Percentiles rank a stretch among this genome's conserved stretches.
These are phyloP conservation scores for Chrysaora quinquecirrha DNA, from an alignment of 30 jellyfish, hydroid and myxozoan species.

Conservation along the genomic window DNA sequence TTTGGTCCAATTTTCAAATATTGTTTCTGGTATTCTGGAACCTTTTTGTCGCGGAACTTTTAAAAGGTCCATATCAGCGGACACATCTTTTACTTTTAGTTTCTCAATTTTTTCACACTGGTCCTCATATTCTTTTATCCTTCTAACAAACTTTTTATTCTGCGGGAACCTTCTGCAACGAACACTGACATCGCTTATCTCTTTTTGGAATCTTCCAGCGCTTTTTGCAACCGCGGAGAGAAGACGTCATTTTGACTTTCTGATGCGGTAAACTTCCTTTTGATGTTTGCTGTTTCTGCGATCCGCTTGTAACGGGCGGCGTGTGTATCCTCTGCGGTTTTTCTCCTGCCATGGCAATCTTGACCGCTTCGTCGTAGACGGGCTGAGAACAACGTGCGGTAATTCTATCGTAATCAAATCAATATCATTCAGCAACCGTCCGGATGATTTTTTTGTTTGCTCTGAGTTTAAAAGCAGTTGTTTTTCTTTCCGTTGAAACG, in stretches of 20 bases:
- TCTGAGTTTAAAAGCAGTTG: constrained; percentile 19
- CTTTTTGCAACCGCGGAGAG: constrained; percentile 49
- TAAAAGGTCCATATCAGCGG: neutral
- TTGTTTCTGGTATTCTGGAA: neutral
- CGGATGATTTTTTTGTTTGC: constrained; percentile 28
- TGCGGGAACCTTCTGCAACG: constrained; percentile 22
- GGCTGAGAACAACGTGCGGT: constrained; percentile 40
- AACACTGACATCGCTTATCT: constrained; percentile 13
- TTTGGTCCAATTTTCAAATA: constrained; percentile 1
- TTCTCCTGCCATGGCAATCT: constrained; percentile 50
- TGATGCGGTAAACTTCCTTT: neutral
- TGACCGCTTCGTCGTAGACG: constrained; percentile 41
- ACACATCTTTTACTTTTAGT: neutral
- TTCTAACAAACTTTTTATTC: neutral
- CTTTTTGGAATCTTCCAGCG: constrained; percentile 53
- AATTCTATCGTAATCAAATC: constrained; percentile 9
- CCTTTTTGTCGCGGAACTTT: neutral
- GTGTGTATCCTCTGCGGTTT: no score
- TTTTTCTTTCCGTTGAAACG: constrained; percentile 32
- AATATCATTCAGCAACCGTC: constrained; percentile 10
- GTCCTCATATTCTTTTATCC: neutral
- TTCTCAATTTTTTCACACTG: neutral
- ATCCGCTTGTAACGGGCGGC: neutral
- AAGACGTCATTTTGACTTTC: no score
- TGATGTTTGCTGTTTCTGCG: neutral